phyloP scores from a whole-genome alignment of 2,888 invertebrate species.

The Ophonus ardosiacus region DNA sequence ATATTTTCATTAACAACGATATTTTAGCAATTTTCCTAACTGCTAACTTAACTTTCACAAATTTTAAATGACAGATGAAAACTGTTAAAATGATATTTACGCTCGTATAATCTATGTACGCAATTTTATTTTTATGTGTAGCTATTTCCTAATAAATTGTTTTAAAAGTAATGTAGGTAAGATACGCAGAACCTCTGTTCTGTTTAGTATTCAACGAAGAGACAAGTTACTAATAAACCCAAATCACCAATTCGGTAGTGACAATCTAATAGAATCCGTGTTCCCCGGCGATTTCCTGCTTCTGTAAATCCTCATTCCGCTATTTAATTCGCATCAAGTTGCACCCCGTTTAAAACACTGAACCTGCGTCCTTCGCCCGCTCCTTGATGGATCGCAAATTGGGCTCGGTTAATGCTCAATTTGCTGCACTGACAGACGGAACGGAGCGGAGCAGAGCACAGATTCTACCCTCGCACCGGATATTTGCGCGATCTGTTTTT shows the following conservation, averaged over 20 bases:
- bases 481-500: conserved; percentile 47
- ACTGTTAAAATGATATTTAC: no score
- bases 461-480: conserved; percentile 14
- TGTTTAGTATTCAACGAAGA: not conserved
- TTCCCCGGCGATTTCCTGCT: not conserved
- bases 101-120: no score
- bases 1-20: no score
- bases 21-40: no score
- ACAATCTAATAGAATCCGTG: not conserved
- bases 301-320: not conserved
- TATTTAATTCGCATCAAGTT: conserved; percentile 2
- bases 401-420: conserved; percentile 56
- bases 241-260: not conserved
- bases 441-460: conserved; percentile 1
- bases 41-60: no score
- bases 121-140: no score
- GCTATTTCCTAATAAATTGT: no score
- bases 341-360: conserved; percentile 39
- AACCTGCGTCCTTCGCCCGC: conserved; percentile 3
- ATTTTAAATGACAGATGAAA: no score
- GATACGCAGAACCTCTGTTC: no score
- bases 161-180: no score
- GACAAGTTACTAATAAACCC: not conserved
- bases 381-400: conserved; percentile 58
- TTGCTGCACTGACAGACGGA: conserved; percentile 57